These are phyloP conservation scores for Lasioglossum leucozonium DNA, from an alignment of 2,888 invertebrate species.

Conservation along the genomic window DNA sequence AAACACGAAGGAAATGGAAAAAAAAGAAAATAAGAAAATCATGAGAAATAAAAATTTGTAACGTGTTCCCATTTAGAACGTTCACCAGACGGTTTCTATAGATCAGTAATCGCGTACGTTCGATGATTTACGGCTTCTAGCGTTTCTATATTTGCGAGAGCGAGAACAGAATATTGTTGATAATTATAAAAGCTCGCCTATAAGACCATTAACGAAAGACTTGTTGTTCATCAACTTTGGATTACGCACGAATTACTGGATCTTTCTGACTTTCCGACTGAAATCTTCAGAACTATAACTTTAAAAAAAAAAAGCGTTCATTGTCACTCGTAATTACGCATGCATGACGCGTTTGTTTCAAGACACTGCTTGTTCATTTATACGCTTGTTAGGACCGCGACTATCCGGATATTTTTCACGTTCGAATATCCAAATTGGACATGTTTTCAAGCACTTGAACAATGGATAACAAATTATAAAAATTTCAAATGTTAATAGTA, in stretches of 20 bases:
- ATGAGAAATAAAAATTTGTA: slow-evolving; percentile 37
- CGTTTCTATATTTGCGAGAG: slow-evolving; percentile 34
- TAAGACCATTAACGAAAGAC: slow-evolving; percentile 31
- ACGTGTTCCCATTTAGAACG: slow-evolving; percentile 30
- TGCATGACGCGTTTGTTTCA: slow-evolving; percentile 46
- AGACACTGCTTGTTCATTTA: slow-evolving; percentile 41
- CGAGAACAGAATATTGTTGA: not conserved
- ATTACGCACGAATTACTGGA: not conserved
- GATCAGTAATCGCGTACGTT: slow-evolving; percentile 24
- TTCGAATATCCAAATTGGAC: slow-evolving; percentile 37
- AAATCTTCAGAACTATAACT: slow-evolving; percentile 38
- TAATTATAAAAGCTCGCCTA: slow-evolving; percentile 20
- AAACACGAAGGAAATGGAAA: slow-evolving; percentile 12
- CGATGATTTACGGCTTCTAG: slow-evolving; percentile 45
- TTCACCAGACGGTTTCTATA: slow-evolving; percentile 15
- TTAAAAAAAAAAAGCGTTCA: slow-evolving; percentile 33
- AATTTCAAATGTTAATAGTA: not conserved
- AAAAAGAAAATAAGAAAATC: slow-evolving; percentile 1
- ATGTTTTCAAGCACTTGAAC: not conserved
- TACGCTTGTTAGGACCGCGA: slow-evolving; percentile 34
- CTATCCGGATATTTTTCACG: slow-evolving; percentile 32
- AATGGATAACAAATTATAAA: not conserved
- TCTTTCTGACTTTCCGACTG: slow-evolving; percentile 49
- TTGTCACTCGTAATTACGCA: slow-evolving; percentile 41
- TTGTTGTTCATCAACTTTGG: slow-evolving; percentile 29